phyloP scores from a whole-genome alignment of 2,113 vertebrate species.

The Paraplagusia blochii region DNA sequence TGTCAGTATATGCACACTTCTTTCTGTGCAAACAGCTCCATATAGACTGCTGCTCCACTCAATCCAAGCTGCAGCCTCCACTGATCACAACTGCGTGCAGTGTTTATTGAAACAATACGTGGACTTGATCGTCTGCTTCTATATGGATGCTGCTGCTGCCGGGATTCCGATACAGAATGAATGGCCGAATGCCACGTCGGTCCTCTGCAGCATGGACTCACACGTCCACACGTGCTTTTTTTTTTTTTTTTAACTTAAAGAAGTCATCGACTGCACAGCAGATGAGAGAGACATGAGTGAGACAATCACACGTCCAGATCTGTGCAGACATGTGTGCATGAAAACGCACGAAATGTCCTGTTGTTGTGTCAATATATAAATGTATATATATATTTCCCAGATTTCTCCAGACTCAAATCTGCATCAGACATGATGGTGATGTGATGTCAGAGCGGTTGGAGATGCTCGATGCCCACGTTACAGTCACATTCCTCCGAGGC shows the following conservation, averaged over 20 bases:
- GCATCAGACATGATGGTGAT: constrained; percentile 7
- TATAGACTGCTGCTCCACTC: constrained; percentile 57
- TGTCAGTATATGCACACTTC: constrained; percentile 51
- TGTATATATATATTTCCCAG: constrained; percentile 24
- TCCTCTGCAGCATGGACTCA: background rate
- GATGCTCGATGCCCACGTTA: constrained; percentile 20
- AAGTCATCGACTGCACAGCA: background rate
- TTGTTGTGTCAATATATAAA: constrained; percentile 10
- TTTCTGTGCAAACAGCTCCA: constrained; percentile 70
- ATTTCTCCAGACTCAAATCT: constrained; percentile 24
- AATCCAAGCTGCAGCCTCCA: constrained; percentile 52
- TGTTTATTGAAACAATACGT: constrained; percentile 65
- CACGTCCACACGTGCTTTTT: constrained; percentile 1
- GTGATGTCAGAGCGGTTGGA: constrained; percentile 16
- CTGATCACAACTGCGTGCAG: constrained; percentile 61
- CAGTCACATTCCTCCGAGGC: constrained; percentile 43
- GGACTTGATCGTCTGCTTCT: constrained; percentile 29
- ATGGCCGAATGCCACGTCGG: constrained; percentile 15
- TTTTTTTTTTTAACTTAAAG: constrained; percentile 19
- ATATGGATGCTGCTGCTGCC: constrained; percentile 11
- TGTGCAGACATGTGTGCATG: constrained; percentile 15
- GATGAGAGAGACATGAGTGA: constrained; percentile 12
- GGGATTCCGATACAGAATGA: constrained; percentile 49
- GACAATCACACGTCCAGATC: constrained; percentile 20
- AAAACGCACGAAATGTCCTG: constrained; percentile 13